A percentile compares a stretch with the other conserved stretches of the same genome.
Evolutionary conservation across 2,113 vertebrate genomes (phyloP).

Genomic region (Microcebus griseorufus): DNA sequence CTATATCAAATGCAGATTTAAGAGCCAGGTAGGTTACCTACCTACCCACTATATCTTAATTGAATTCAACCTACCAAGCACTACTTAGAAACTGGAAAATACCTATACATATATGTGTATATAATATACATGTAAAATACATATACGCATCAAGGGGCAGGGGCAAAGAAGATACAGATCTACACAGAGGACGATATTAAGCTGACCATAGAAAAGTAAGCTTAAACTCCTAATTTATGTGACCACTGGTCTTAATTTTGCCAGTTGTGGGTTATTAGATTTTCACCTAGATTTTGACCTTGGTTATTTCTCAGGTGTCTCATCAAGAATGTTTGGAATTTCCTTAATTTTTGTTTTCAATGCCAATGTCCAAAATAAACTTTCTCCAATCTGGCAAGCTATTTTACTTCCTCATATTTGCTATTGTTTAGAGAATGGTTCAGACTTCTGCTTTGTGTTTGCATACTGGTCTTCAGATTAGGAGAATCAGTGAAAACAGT

Average conservation of each 20-base stretch:
- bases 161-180: background rate
- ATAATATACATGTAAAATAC: background rate
- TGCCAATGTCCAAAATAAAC: background rate
- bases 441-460: conserved; percentile 32
- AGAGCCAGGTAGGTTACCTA: background rate
- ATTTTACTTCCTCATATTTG: background rate
- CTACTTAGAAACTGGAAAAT: background rate
- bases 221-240: background rate
- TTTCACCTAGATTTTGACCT: background rate
- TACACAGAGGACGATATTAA: background rate
- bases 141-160: background rate
- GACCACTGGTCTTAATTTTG: background rate
- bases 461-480: conserved; percentile 34
- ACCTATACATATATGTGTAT: background rate
- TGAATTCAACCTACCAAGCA: background rate
- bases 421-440: background rate
- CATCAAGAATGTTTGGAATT: background rate
- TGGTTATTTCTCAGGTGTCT: background rate
- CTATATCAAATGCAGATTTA: background rate
- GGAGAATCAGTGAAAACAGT: background rate
- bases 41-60: background rate
- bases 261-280: background rate
- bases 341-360: conserved; percentile 17
- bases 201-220: background rate
- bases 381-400: background rate